phyloP scores from a whole-genome alignment of 2,113 vertebrate species.

The Calyptommatus sinebrachiatus region DNA sequence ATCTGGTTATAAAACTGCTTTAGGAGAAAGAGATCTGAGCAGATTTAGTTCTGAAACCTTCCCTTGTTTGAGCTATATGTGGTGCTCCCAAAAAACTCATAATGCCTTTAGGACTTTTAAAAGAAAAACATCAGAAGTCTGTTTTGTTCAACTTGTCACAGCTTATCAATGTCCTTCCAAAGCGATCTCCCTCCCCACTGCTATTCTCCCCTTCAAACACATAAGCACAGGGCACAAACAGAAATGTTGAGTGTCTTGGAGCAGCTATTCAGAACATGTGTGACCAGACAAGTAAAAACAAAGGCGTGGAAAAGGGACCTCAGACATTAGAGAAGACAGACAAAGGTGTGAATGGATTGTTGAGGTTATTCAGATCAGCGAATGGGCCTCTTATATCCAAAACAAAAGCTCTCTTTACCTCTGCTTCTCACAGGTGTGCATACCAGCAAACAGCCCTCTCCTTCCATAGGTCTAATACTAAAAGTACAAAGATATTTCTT shows the following conservation, averaged over 20 bases:
- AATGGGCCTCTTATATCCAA: slow-evolving; percentile 43
- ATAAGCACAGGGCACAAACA: slow-evolving; percentile 13
- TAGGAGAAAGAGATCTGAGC: background rate
- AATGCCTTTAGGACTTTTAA: slow-evolving; percentile 9
- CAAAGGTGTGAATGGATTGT: slow-evolving; percentile 75
- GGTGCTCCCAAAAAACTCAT: background rate
- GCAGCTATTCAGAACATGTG: slow-evolving; percentile 39
- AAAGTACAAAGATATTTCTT: slow-evolving; percentile 52
- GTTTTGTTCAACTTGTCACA: slow-evolving; percentile 36
- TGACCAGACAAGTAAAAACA: slow-evolving; percentile 82
- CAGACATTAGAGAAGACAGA: slow-evolving; percentile 47
- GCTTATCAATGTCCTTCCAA: slow-evolving; percentile 20
- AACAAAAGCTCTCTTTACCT: slow-evolving; percentile 4
- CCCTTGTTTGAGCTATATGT: background rate
- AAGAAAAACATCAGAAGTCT: slow-evolving; percentile 26
- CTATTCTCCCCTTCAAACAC: background rate
- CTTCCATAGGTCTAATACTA: slow-evolving; percentile 52
- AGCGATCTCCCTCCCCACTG: background rate
- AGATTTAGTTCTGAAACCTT: slow-evolving; percentile 14
- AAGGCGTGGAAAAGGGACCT: slow-evolving; percentile 46
- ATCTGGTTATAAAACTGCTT: background rate
- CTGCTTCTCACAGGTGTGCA: slow-evolving; percentile 67
- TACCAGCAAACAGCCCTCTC: slow-evolving; percentile 59
- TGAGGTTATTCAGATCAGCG: slow-evolving; percentile 58
- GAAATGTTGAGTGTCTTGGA: slow-evolving; percentile 14